Evolutionary conservation across 2,113 vertebrate species (phyloP).

Genomic region (Leuciscus idus): DNA sequence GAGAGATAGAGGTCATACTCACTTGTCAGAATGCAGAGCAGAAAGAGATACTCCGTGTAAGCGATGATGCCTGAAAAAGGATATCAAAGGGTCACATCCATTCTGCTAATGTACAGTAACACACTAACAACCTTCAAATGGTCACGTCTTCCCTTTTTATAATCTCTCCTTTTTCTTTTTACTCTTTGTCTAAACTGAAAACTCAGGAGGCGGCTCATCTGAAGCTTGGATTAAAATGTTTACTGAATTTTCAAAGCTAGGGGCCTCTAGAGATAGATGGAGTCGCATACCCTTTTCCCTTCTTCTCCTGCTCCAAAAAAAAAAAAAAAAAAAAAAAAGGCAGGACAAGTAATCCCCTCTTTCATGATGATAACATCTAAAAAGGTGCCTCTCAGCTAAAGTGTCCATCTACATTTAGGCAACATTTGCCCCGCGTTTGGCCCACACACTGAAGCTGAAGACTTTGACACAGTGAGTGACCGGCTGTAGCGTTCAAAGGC

Average conservation of each 20-base stretch:
- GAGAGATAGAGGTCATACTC: slow-evolving; percentile 72
- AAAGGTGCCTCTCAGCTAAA: slow-evolving; percentile 69
- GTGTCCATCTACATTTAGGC: slow-evolving; percentile 46
- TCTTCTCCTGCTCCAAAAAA: slow-evolving; percentile 36
- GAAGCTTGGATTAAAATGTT: slow-evolving; percentile 63
- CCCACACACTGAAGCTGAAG: slow-evolving; percentile 66
- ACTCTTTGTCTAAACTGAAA: slow-evolving; percentile 31
- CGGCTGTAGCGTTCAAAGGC: slow-evolving; percentile 23
- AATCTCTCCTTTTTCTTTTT: not conserved
- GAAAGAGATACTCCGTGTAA: slow-evolving; percentile 98
- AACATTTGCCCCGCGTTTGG: slow-evolving; percentile 55
- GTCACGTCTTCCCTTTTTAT: not conserved
- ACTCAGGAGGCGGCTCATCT: slow-evolving; percentile 25
- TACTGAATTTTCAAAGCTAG: slow-evolving; percentile 71
- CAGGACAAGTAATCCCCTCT: slow-evolving; percentile 65
- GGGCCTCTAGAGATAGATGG: slow-evolving; percentile 61
- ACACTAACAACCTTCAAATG: slow-evolving; percentile 47
- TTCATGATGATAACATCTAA: slow-evolving; percentile 76
- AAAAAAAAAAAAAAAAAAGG: not conserved
- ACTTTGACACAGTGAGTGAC: slow-evolving; percentile 64
- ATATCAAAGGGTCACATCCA: slow-evolving; percentile 59
- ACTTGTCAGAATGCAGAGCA: slow-evolving; percentile 99
- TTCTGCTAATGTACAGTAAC: slow-evolving; percentile 66
- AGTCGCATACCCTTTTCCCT: slow-evolving; percentile 37
- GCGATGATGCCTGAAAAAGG: slow-evolving; percentile 90